phyloP scores from a whole-genome alignment of 2,113 vertebrate genomes.

The Dermatemys mawii region DNA sequence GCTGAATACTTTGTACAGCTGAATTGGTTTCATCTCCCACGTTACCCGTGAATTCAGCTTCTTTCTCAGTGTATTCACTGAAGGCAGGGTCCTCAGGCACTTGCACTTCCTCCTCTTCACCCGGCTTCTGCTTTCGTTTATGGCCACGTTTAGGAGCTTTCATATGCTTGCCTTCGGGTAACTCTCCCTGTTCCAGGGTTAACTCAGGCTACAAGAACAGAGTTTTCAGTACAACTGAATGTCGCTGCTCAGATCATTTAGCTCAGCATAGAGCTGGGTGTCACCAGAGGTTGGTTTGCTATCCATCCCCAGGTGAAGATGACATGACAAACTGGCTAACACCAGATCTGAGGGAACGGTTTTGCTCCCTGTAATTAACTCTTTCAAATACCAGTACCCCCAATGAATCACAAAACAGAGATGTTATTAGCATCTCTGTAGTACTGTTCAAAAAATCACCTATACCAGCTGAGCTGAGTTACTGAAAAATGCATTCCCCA shows the following conservation, averaged over 20 bases:
- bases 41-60: conserved; percentile 78
- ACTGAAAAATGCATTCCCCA: conserved; percentile 24
- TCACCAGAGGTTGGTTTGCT: conserved; percentile 5
- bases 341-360: not conserved
- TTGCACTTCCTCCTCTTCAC: conserved; percentile 79
- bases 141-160: conserved; percentile 76
- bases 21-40: conserved; percentile 94
- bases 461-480: not conserved
- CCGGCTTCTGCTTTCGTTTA: conserved; percentile 84
- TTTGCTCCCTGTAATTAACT: not conserved
- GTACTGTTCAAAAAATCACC: not conserved
- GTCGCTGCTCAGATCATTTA: not conserved
- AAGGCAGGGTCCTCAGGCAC: conserved; percentile 85
- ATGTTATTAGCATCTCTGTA: not conserved
- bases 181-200: conserved; percentile 85
- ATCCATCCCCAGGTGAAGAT: not conserved
- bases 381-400: not conserved
- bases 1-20: conserved; percentile 96
- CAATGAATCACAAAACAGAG: not conserved
- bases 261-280: not conserved
- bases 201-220: conserved; percentile 81
- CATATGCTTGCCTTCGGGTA: conserved; percentile 79
- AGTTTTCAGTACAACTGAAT: conserved; percentile 13
- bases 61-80: conserved; percentile 82
- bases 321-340: not conserved